Evolutionary conservation across 2,113 vertebrate species (phyloP).

Genomic region (Oxyruncus cristatus): DNA sequence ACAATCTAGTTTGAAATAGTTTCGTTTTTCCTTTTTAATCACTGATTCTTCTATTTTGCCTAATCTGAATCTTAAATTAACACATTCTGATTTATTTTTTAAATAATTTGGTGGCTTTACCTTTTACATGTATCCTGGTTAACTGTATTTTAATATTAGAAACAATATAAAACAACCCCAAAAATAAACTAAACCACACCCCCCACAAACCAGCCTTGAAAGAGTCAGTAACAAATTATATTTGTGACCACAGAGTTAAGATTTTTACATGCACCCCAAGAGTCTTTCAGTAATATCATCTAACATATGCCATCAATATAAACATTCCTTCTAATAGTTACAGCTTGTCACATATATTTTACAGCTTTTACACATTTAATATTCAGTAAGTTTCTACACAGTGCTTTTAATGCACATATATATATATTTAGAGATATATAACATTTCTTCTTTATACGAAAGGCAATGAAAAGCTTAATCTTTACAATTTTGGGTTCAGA

Average conservation of each 20-base stretch:
- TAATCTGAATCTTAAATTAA: background rate
- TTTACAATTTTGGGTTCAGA: background rate
- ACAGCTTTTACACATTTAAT: background rate
- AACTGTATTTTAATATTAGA: background rate
- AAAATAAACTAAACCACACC: background rate
- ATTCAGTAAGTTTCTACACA: background rate
- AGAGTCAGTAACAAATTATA: background rate
- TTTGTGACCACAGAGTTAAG: background rate
- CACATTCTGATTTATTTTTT: background rate
- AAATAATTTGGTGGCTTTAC: background rate
- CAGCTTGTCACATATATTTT: background rate
- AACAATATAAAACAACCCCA: rapidly evolving
- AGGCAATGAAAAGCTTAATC: background rate
- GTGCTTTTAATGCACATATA: background rate
- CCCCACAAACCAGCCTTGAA: background rate
- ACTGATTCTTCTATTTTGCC: background rate
- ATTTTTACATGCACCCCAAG: background rate
- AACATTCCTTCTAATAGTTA: background rate
- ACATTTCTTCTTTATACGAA: background rate
- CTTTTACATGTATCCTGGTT: background rate
- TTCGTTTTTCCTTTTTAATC: background rate
- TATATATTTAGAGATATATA: background rate
- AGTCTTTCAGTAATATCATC: background rate
- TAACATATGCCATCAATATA: background rate
- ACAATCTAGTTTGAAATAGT: background rate